Evolutionary conservation across 2,888 invertebrate genomes (phyloP).

Genomic region (Callyntrura sp.): DNA sequence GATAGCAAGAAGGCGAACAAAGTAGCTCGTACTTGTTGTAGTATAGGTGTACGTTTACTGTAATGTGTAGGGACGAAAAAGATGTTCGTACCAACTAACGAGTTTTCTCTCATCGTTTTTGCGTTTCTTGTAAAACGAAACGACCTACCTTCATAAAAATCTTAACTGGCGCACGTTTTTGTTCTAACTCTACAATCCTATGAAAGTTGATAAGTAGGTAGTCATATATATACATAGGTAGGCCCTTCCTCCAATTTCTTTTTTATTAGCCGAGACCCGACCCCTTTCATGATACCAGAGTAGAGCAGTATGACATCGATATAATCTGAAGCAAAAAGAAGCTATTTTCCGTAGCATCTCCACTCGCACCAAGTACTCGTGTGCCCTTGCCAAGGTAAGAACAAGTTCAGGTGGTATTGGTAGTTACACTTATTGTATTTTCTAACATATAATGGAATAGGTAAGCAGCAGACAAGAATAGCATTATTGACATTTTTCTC

Average conservation of each 20-base stretch:
- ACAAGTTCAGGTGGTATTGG: not conserved
- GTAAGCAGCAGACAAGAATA: not conserved
- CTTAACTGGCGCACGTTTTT: no score
- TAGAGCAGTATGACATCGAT: not conserved
- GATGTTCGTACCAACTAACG: conserved; percentile 37
- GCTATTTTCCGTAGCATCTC: conserved; percentile 18
- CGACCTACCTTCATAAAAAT: conserved; percentile 34
- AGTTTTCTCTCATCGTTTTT: conserved; percentile 57
- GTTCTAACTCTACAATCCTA: conserved; percentile 14
- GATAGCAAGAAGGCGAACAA: not conserved
- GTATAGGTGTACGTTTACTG: not conserved
- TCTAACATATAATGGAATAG: not conserved
- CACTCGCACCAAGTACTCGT: not conserved
- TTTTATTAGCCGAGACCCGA: conserved; percentile 68
- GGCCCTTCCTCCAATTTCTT: conserved; percentile 62
- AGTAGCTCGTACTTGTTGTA: not conserved
- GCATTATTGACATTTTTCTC: conserved; percentile 64
- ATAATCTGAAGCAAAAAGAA: not conserved
- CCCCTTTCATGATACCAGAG: conserved; percentile 22
- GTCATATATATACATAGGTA: conserved; percentile 9
- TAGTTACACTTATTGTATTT: not conserved
- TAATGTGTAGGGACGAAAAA: not conserved
- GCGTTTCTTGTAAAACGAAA: conserved; percentile 33
- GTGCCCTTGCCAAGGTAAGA: not conserved
- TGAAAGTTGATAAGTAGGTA: not conserved